A percentile compares a stretch with the other conserved stretches of the same genome.
phyloP scores from a whole-genome alignment of 2,113 vertebrate species.

The Oxyruncus cristatus region DNA sequence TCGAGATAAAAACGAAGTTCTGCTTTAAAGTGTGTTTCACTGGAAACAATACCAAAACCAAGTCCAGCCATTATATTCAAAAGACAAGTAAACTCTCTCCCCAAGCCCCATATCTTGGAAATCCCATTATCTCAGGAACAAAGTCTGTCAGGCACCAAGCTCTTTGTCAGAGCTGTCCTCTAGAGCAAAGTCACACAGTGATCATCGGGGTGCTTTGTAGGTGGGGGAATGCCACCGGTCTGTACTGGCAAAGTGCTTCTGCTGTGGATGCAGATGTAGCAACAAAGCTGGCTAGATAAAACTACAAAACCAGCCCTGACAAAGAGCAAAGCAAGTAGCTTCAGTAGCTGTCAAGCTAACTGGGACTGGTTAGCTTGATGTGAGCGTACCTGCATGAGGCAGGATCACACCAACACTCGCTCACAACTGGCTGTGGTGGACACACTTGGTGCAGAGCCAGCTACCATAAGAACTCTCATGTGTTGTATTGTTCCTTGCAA shows the following conservation, averaged over 20 bases:
- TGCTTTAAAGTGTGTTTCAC: background rate
- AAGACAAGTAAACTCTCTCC: background rate
- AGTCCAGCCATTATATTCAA: conserved; percentile 10
- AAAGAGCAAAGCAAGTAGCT: background rate
- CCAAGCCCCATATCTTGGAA: background rate
- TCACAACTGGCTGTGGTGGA: background rate
- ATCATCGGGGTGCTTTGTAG: background rate
- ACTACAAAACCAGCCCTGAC: background rate
- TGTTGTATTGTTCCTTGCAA: background rate
- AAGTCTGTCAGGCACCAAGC: background rate
- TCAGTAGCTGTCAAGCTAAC: background rate
- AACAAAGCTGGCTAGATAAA: background rate
- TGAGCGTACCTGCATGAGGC: rapidly evolving
- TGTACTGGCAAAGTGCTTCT: background rate
- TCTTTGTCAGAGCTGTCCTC: background rate
- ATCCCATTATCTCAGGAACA: background rate
- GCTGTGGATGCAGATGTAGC: background rate
- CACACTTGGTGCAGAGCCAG: background rate
- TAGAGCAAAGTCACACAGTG: rapidly evolving
- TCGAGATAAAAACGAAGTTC: background rate
- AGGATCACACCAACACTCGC: background rate
- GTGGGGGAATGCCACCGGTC: background rate
- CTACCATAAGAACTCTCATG: background rate
- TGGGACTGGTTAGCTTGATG: background rate
- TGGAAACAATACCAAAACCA: background rate